phyloP scores from a whole-genome alignment of 1,140 invertebrate genomes.

The Bombus huntii region DNA sequence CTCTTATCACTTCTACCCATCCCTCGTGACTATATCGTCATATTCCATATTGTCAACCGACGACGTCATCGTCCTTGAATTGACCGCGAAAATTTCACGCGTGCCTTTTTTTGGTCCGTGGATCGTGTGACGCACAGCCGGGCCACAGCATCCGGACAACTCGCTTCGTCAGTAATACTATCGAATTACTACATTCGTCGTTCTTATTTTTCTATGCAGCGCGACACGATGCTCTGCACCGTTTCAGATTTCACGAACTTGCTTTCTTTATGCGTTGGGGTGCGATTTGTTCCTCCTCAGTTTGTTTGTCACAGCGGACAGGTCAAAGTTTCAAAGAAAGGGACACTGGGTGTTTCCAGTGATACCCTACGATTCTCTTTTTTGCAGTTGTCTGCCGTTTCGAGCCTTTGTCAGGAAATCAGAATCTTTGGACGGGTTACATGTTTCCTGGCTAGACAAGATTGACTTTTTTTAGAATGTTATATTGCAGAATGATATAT shows the following conservation, averaged over 20 bases:
- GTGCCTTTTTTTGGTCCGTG: neutral
- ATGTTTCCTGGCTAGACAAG: neutral
- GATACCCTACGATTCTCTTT: neutral
- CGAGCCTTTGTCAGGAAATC: neutral
- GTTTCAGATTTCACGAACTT: conserved; percentile 14
- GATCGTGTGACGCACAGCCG: conserved; percentile 4
- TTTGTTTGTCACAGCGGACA: neutral
- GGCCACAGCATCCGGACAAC: neutral
- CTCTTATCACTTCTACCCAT: conserved; percentile 7
- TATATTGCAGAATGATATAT: neutral
- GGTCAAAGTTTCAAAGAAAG: neutral
- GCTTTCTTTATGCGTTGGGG: no score
- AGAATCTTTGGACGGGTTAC: neutral
- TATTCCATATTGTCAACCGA: neutral
- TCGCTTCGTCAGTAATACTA: conserved; percentile 3
- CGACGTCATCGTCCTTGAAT: neutral
- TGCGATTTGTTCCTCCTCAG: neutral
- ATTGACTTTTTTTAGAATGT: neutral
- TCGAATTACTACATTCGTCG: conserved; percentile 13
- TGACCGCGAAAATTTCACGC: conserved; percentile 30
- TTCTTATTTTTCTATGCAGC: neutral
- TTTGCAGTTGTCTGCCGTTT: neutral
- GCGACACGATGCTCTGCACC: neutral
- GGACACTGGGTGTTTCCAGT: neutral
- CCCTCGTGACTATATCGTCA: neutral